phyloP scores from a whole-genome alignment of 2,113 vertebrate genomes.

The Odobenus rosmarus region DNA sequence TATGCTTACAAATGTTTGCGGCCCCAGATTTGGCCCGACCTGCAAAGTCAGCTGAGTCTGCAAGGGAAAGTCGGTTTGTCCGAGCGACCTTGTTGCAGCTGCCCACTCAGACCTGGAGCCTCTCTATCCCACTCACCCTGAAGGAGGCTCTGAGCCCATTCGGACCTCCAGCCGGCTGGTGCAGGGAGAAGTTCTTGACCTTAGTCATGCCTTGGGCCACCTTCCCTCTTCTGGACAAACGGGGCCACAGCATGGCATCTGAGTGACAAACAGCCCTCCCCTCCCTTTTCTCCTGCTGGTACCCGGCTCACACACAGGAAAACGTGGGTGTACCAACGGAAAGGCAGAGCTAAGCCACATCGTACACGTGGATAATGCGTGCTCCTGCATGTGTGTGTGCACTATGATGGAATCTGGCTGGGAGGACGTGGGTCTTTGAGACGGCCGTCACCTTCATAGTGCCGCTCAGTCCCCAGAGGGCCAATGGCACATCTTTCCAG shows the following conservation, averaged over 20 bases:
- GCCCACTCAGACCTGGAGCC: not conserved
- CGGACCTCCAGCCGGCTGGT: not conserved
- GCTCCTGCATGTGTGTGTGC: not conserved
- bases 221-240: not conserved
- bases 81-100: not conserved
- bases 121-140: not conserved
- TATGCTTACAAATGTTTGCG: not conserved
- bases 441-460: not conserved
- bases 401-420: too few species aligned
- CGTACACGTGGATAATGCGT: too few species aligned
- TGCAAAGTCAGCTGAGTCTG: not conserved
- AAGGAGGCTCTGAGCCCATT: not conserved
- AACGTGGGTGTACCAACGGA: accelerated
- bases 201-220: not conserved
- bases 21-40: not conserved
- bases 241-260: accelerated
- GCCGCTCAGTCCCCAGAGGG: not conserved
- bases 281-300: not conserved
- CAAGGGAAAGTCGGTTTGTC: not conserved
- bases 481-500: not conserved
- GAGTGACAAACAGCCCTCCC: accelerated
- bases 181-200: not conserved
- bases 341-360: not conserved
- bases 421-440: not conserved
- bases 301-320: not conserved